phyloP scores from a whole-genome alignment of 2,797 vertebrate genomes.

The Halcyon badia region DNA sequence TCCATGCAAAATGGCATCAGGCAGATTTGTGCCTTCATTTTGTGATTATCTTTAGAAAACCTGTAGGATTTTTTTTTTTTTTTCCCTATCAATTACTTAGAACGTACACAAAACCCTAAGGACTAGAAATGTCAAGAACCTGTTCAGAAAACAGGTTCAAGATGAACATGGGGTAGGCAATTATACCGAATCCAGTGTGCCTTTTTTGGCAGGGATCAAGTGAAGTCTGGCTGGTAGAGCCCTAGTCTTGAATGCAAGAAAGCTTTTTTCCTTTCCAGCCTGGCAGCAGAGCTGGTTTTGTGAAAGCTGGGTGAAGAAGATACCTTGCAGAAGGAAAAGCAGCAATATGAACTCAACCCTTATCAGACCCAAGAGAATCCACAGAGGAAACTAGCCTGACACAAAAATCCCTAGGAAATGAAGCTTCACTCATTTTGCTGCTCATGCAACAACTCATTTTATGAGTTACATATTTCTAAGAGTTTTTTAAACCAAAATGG shows the following conservation, averaged over 20 bases:
- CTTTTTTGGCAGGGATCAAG: neutral
- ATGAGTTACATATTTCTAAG: neutral
- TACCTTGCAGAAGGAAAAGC: neutral
- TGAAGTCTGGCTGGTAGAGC: neutral
- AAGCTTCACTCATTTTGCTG: neutral
- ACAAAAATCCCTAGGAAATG: neutral
- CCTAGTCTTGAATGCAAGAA: neutral
- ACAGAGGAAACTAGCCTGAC: neutral
- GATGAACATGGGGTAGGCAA: neutral
- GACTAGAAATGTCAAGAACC: neutral
- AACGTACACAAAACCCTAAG: neutral
- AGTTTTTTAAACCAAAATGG: neutral
- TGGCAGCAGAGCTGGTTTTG: neutral
- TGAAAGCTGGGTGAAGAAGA: neutral
- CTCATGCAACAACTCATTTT: neutral
- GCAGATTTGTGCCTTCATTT: neutral
- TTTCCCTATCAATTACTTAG: neutral
- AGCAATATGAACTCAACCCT: neutral
- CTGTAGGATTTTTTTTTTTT: too few relatives aligned
- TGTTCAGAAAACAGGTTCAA: neutral
- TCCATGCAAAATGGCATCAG: neutral
- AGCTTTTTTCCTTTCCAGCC: neutral
- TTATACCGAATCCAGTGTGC: neutral
- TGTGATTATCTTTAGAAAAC: neutral
- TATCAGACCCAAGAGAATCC: neutral